These are phyloP conservation scores for Perca flavescens DNA, from an alignment of 2,113 vertebrate species.

Conservation along the genomic window DNA sequence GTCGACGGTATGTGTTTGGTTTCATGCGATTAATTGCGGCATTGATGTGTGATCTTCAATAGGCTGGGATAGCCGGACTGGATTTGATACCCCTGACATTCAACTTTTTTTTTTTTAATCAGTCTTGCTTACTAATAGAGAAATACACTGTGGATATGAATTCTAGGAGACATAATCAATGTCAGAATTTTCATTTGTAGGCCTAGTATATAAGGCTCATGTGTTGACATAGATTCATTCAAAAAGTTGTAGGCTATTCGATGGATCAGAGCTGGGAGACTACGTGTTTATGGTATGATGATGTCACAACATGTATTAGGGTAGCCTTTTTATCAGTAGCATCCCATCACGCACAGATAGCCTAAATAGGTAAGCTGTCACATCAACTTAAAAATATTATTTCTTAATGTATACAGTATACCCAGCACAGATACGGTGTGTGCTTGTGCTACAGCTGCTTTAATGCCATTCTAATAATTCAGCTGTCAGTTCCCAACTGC, in stretches of 20 bases:
- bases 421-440: not conserved
- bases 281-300: conserved; percentile 8
- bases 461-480: conserved; percentile 40
- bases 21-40: not conserved
- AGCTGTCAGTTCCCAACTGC: conserved; percentile 29
- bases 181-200: not conserved
- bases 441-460: not conserved
- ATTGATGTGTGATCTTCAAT: not conserved
- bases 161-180: not conserved
- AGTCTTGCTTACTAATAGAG: conserved; percentile 4
- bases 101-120: conserved; percentile 49
- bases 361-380: not conserved
- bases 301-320: not conserved
- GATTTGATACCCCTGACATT: conserved; percentile 17
- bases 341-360: not conserved
- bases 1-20: not conserved
- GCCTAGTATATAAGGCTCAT: not conserved
- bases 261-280: not conserved
- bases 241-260: conserved; percentile 30
- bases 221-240: not conserved
- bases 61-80: not conserved
- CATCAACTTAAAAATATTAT: not conserved
- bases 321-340: not conserved
- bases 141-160: not conserved
- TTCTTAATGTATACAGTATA: not conserved